Percentiles rank a stretch among this genome's conserved stretches.
phyloP scores from a whole-genome alignment of 2,113 vertebrate species.

The Poecilia latipinna region DNA sequence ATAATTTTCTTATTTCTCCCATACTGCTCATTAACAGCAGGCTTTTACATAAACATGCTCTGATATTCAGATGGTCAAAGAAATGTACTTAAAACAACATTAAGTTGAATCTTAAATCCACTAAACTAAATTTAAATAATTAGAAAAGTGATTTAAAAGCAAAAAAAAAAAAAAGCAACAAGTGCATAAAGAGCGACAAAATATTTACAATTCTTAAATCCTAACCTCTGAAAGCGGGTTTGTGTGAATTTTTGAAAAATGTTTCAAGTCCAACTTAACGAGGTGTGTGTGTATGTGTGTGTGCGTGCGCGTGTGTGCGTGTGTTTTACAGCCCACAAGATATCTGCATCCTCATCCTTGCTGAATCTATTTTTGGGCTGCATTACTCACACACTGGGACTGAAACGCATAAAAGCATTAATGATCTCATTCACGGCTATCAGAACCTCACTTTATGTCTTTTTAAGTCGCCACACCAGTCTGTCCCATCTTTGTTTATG shows the following conservation, averaged over 20 bases:
- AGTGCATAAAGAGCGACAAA: background rate
- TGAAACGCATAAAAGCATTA: conserved; percentile 33
- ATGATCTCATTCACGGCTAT: conserved; percentile 47
- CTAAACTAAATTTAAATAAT: background rate
- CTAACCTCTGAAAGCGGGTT: too few species aligned
- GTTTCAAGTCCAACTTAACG: conserved; percentile 1
- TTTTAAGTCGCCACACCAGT: conserved; percentile 24
- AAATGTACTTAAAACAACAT: background rate
- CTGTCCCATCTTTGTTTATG: conserved; percentile 66
- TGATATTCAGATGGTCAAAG: background rate
- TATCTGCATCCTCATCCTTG: conserved; percentile 39
- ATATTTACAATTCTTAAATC: too few species aligned
- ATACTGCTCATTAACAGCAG: background rate
- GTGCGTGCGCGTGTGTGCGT: conserved; percentile 37
- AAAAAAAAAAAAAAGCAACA: background rate
- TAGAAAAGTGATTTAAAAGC: background rate
- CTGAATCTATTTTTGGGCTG: conserved; percentile 46
- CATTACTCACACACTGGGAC: conserved; percentile 49
- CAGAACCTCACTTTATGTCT: conserved; percentile 23
- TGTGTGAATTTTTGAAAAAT: too few species aligned
- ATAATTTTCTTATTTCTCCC: background rate
- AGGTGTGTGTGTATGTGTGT: conserved; percentile 36
- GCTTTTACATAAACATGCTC: background rate
- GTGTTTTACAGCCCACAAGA: conserved; percentile 34
- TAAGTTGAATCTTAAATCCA: background rate